phyloP scores from a whole-genome alignment of 2,888 invertebrate species.

The Cryptops parisi region DNA sequence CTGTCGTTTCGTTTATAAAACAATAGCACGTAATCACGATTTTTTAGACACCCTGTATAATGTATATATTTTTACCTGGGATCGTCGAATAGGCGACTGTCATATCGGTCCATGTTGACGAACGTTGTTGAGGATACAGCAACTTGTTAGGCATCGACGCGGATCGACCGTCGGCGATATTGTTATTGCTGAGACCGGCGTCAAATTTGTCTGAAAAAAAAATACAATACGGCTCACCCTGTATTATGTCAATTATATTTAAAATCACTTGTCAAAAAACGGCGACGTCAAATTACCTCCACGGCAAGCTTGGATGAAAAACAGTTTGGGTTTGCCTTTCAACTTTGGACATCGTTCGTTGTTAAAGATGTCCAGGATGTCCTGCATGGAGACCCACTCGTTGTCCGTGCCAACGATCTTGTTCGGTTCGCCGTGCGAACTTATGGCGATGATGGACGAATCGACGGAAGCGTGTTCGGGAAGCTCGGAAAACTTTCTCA shows the following conservation, averaged over 20 bases:
- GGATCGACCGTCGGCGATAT: neutral
- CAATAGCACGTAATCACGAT: neutral
- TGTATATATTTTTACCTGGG: slow-evolving; percentile 13
- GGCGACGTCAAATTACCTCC: slow-evolving; percentile 14
- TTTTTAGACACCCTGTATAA: neutral
- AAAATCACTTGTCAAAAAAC: neutral
- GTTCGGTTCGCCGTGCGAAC: slow-evolving; percentile 20
- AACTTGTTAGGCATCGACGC: neutral
- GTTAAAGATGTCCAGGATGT: slow-evolving; percentile 19
- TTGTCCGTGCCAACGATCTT: slow-evolving; percentile 18
- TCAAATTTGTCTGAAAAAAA: slow-evolving; percentile 6
- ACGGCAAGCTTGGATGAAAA: slow-evolving; percentile 21
- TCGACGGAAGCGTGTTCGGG: slow-evolving; percentile 3
- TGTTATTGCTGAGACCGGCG: neutral
- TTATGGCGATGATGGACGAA: slow-evolving; percentile 15
- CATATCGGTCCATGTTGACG: slow-evolving; percentile 18
- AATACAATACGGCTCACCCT: neutral
- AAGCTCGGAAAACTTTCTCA: neutral
- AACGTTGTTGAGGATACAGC: neutral
- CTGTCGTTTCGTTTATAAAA: too few species aligned
- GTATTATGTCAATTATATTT: neutral
- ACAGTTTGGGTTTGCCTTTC: slow-evolving; percentile 20
- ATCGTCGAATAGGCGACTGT: slow-evolving; percentile 17
- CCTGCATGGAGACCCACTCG: slow-evolving; percentile 11
- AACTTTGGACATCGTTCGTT: slow-evolving; percentile 18